A percentile compares a stretch with the other conserved stretches of the same genome.
These are phyloP conservation scores for Mixornis gularis DNA, from an alignment of 2,113 vertebrate genomes.

Conservation along the genomic window DNA sequence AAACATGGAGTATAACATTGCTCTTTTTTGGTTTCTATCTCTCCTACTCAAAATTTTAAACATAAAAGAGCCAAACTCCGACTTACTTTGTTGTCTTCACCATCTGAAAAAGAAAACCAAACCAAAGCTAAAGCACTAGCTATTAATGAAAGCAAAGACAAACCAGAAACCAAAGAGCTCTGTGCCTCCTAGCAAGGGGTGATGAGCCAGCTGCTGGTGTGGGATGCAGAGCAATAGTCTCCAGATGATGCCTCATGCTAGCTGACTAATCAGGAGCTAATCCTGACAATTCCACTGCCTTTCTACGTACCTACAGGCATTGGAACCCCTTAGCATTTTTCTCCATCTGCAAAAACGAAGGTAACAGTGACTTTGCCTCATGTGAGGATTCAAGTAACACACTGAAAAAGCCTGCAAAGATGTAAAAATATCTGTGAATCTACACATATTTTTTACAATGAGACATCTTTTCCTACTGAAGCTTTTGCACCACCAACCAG, in stretches of 20 bases:
- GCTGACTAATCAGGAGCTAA: background rate
- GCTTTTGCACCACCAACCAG: background rate
- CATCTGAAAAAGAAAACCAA: background rate
- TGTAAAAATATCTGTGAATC: background rate
- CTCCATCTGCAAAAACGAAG: background rate
- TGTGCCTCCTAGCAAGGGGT: fast-evolving
- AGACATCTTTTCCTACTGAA: background rate
- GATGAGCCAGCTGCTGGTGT: background rate
- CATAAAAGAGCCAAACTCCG: background rate
- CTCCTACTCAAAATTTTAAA: background rate
- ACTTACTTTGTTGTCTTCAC: background rate
- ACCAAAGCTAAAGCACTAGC: background rate
- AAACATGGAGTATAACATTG: fast-evolving
- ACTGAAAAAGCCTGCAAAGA: background rate
- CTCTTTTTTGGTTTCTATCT: background rate
- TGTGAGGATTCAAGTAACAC: background rate
- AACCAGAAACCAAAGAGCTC: background rate
- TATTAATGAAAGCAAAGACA: background rate
- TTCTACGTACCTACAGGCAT: background rate
- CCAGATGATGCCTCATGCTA: background rate
- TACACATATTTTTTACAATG: background rate
- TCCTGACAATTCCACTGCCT: background rate
- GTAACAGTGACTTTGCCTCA: background rate
- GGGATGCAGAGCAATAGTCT: no score
- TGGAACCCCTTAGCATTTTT: background rate